phyloP scores from a whole-genome alignment of 2,113 vertebrate genomes.

The Setophaga kirtlandii region DNA sequence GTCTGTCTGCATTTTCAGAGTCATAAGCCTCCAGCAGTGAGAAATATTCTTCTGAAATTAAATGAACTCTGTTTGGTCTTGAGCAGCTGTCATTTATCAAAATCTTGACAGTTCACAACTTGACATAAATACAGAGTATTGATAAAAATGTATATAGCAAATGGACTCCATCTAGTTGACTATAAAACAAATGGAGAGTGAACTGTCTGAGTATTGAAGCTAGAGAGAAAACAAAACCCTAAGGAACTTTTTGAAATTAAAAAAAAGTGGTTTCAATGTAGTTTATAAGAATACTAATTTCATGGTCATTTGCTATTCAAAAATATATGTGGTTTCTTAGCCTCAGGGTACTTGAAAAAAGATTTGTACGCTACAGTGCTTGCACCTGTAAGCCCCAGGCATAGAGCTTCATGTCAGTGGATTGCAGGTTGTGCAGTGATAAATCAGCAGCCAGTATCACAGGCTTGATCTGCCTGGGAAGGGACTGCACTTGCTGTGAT shows the following conservation, averaged over 20 bases:
- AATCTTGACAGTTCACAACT: constrained; percentile 6
- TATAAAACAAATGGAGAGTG: constrained; percentile 35
- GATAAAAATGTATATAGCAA: constrained; percentile 23
- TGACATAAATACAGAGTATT: constrained; percentile 32
- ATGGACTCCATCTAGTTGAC: constrained; percentile 17
- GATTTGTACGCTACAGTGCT: neutral
- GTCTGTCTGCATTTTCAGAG: constrained; percentile 23
- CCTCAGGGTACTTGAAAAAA: neutral
- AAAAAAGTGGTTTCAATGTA: neutral
- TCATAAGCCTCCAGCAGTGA: constrained; percentile 45
- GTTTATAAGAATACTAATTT: constrained; percentile 23
- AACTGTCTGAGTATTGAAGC: neutral
- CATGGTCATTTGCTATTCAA: neutral
- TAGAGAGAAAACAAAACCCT: neutral
- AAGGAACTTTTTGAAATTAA: neutral
- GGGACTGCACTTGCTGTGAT: neutral
- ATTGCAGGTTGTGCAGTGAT: neutral
- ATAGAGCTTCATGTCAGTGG: neutral
- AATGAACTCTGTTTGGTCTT: constrained; percentile 8
- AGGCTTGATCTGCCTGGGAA: neutral
- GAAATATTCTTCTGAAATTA: constrained; percentile 41
- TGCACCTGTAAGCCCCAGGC: constrained; percentile 31
- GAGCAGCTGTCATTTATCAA: constrained; percentile 45
- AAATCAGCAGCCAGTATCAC: neutral
- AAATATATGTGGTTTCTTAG: neutral